A percentile compares a stretch with the other conserved stretches of the same genome.
phyloP scores from a whole-genome alignment of 2,113 vertebrate genomes.

The Podiceps cristatus region DNA sequence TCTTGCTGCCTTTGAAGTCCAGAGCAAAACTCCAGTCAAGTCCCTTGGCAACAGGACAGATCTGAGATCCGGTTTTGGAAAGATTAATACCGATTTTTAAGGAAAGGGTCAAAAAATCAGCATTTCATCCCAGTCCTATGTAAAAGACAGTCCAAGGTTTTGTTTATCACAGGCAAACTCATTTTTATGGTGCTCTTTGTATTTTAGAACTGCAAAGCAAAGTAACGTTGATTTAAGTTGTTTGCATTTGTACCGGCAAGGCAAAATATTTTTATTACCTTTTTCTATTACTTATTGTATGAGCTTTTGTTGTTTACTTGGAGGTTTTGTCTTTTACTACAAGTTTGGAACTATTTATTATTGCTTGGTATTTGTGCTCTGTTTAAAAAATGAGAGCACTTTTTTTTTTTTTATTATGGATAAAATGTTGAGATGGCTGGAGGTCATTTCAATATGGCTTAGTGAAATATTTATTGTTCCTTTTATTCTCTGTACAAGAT shows the following conservation, averaged over 20 bases:
- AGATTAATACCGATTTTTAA: constrained; percentile 16
- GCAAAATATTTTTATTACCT: constrained; percentile 89
- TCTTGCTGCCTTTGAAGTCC: constrained; percentile 41
- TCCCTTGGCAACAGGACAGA: constrained; percentile 9
- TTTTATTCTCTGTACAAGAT: constrained; percentile 86
- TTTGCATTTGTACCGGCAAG: constrained; percentile 88
- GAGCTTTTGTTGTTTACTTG: constrained; percentile 88
- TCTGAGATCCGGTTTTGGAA: neutral
- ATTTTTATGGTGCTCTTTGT: constrained; percentile 85
- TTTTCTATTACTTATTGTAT: constrained; percentile 89
- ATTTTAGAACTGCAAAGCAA: constrained; percentile 83
- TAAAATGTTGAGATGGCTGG: constrained; percentile 86
- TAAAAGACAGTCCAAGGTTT: constrained; percentile 73
- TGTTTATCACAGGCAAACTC: constrained; percentile 76
- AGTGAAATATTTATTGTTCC: constrained; percentile 90
- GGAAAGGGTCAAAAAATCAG: constrained; percentile 61
- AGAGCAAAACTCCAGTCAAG: neutral
- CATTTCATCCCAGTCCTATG: constrained; percentile 75
- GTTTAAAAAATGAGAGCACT: constrained; percentile 81
- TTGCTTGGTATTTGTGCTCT: constrained; percentile 87
- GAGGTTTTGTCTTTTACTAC: constrained; percentile 88
- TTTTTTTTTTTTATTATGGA: constrained; percentile 86
- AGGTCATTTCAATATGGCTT: constrained; percentile 86
- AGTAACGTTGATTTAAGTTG: constrained; percentile 80
- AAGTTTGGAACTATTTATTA: constrained; percentile 91